A percentile compares a stretch with the other conserved stretches of the same genome.
Conservation (phyloP, 2,888 invertebrate species). For the Drosophila flavopinicola region DNA sequence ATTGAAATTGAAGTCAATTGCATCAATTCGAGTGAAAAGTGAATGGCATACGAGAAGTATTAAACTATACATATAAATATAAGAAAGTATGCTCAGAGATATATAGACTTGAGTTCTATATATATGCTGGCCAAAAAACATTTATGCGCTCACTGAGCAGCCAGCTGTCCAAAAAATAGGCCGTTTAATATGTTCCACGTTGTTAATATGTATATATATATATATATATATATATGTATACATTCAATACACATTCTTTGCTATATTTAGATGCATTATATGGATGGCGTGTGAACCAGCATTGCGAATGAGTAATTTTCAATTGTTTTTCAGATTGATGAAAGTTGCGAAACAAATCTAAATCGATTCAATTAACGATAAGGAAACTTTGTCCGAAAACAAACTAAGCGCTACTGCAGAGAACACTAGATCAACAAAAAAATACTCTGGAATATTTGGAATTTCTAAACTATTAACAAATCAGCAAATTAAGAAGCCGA, state of each 20-base stretch:
- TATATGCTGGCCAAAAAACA: background rate
- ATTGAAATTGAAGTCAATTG: constrained; percentile 22
- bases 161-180: constrained; percentile 53
- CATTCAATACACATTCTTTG: constrained; percentile 5
- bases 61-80: background rate
- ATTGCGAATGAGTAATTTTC: constrained; percentile 47
- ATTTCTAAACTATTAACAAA: background rate
- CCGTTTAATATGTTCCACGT: constrained; percentile 49
- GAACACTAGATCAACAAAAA: background rate
- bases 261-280: constrained; percentile 53
- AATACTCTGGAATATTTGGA: background rate
- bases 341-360: constrained; percentile 11
- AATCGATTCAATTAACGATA: constrained; percentile 1
- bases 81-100: background rate
- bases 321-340: constrained; percentile 32
- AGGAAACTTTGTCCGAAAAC: background rate
- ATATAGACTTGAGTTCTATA: background rate
- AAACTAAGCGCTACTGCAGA: background rate
- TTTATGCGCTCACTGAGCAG: constrained; percentile 10
- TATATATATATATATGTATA: constrained; percentile 3
- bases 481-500: background rate
- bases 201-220: constrained; percentile 9
- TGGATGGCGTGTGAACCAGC: background rate
- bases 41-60: constrained; percentile 4
- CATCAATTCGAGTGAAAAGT: constrained; percentile 5